Base-by-base conservation (phyloP, 2,113 vertebrate species). In the Anguilla rostrata region DNA sequence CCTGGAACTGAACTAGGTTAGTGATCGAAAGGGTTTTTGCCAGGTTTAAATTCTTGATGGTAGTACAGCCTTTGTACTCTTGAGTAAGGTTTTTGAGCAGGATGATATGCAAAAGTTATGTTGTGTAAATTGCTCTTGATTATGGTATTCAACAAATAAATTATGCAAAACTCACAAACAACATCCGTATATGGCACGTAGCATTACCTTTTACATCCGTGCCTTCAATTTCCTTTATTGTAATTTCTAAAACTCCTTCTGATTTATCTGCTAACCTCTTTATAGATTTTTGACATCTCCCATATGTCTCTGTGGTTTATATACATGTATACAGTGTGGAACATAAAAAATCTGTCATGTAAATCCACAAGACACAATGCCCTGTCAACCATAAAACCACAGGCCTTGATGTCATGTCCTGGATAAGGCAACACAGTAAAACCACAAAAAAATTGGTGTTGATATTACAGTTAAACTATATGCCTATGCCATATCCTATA, bases 381-480 rank as follows among this genome's bases (percentile, higher is more conserved):
- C 5, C 18, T 16, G 56, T 63, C 16, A 63, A 60, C 56, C 39
- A 39, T 56, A 82, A 53, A 41, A 80, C 78, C 78, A 41, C 40
- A 80, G 78, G 34, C n/a, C 29, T n/a, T 34, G 26, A 56, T 49
- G 11, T 12, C n/a, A 53, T 26, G 20, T 39, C 6, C n/a, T n/a
- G 34, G 82, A 83, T 63, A 40, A 3, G 56, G 56, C n/a, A 34
- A 20, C 29, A 39, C 29, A 39, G 16, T 39, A 26, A 83, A 46
- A 63, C 14, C 3, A 63, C 57, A 53, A 81, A 56, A 66, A 86
- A 83, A 18, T 56, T 81, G 80, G 39, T 88, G 87, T 71, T 88
- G 16, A 29, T 75, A 66, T 85, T 22, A 90, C 92, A 94, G 89
- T 91, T 89, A 91, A 92, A 91, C 89, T 88, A 86, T 78, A 66